These are phyloP conservation scores for Arothron firmamentum DNA, from an alignment of 2,113 vertebrate species.

Conservation along the genomic window DNA sequence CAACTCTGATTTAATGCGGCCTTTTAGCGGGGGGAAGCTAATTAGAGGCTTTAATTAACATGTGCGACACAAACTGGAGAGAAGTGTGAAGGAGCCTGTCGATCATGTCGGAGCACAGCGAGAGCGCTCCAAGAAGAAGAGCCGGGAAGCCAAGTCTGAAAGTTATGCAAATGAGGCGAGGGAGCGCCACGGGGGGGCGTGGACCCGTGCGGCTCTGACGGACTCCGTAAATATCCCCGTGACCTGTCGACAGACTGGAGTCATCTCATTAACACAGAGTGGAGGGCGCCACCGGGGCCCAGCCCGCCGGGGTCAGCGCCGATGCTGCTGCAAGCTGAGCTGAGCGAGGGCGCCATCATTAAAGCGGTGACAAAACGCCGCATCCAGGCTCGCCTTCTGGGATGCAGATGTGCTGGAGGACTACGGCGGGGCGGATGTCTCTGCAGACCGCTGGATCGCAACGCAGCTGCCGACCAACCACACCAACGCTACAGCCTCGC, in stretches of 20 bases:
- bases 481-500: constrained; percentile 2
- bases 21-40: constrained; percentile 72
- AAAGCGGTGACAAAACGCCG: constrained; percentile 47
- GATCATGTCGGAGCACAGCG: constrained; percentile 54
- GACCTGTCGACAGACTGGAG: constrained; percentile 59
- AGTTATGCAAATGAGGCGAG: constrained; percentile 70
- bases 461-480: constrained; percentile 1
- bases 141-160: constrained; percentile 62
- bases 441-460: not conserved
- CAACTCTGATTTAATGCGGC: constrained; percentile 74
- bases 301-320: constrained; percentile 50
- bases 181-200: constrained; percentile 50
- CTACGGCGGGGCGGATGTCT: constrained; percentile 19
- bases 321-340: constrained; percentile 37
- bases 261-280: constrained; percentile 70
- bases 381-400: constrained; percentile 26
- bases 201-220: constrained; percentile 54
- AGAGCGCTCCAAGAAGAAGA: constrained; percentile 44
- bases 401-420: constrained; percentile 6
- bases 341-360: constrained; percentile 48
- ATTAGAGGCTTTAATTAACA: constrained; percentile 79
- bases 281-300: constrained; percentile 53
- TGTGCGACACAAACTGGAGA: constrained; percentile 71
- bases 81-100: constrained; percentile 69
- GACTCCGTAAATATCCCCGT: constrained; percentile 66